Percentiles rank a stretch among this genome's conserved stretches.
These are phyloP conservation scores for Synergus gifuensis DNA, from an alignment of 2,888 invertebrate species.

Conservation along the genomic window DNA sequence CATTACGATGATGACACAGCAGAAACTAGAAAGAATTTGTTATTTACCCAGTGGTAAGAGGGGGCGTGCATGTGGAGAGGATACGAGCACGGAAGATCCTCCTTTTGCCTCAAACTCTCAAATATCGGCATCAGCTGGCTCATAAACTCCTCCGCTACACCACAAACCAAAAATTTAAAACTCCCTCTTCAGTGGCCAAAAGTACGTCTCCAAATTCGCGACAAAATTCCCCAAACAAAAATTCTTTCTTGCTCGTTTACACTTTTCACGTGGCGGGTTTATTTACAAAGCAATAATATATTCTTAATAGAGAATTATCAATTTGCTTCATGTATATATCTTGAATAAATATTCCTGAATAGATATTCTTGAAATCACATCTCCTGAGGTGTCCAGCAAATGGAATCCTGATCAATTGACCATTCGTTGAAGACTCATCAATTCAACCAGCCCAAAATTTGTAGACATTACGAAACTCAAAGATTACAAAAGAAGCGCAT, in stretches of 20 bases:
- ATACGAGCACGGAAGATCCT: slow-evolving; percentile 94
- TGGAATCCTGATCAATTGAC: slow-evolving; percentile 47
- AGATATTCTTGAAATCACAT: slow-evolving; percentile 68
- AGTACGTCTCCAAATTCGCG: background rate
- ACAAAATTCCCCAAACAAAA: slow-evolving; percentile 12
- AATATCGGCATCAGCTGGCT: slow-evolving; percentile 97
- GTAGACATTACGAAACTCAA: slow-evolving; percentile 20
- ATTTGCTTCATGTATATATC: background rate
- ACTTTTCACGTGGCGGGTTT: slow-evolving; percentile 26
- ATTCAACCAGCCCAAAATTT: slow-evolving; percentile 40
- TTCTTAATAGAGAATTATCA: background rate
- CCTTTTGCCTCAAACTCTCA: slow-evolving; percentile 94
- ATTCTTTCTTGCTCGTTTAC: slow-evolving; percentile 43
- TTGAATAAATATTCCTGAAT: slow-evolving; percentile 11
- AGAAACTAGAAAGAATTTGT: slow-evolving; percentile 68
- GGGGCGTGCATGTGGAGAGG: slow-evolving; percentile 91
- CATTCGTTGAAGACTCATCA: slow-evolving; percentile 44
- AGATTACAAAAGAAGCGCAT: slow-evolving; percentile 17
- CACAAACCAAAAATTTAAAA: slow-evolving; percentile 67
- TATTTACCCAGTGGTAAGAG: slow-evolving; percentile 87
- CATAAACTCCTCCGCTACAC: slow-evolving; percentile 94
- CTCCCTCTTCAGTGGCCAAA: slow-evolving; percentile 40
- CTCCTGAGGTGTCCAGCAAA: slow-evolving; percentile 72
- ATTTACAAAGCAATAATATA: background rate
- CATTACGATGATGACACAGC: slow-evolving; percentile 69